These are phyloP conservation scores for Numenius arquata DNA, from an alignment of 2,113 vertebrate species.

Conservation along the genomic window DNA sequence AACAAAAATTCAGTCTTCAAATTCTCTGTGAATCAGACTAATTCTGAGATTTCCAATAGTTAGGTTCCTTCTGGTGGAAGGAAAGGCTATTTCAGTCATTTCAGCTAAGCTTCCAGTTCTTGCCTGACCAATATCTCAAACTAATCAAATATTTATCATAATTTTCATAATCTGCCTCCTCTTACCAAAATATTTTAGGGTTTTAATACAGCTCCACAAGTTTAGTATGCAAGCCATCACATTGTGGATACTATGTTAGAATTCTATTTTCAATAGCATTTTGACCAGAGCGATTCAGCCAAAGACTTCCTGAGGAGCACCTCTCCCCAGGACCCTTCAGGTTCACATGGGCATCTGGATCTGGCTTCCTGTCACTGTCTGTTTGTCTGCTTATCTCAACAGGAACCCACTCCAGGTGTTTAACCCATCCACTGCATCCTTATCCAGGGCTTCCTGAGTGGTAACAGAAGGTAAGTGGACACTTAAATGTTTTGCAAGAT, in stretches of 20 bases:
- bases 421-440: background rate
- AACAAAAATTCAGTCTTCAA: background rate
- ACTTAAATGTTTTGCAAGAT: background rate
- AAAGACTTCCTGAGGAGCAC: background rate
- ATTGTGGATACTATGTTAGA: background rate
- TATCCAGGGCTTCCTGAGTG: background rate
- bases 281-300: background rate
- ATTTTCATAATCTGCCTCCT: background rate
- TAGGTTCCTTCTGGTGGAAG: background rate
- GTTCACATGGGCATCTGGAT: rapidly evolving
- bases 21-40: background rate
- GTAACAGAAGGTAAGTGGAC: background rate
- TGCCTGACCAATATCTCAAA: background rate
- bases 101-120: background rate
- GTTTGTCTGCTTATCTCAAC: background rate
- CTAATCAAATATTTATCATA: background rate
- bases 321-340: background rate
- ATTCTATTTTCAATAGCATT: background rate
- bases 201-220: background rate
- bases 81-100: background rate
- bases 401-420: background rate
- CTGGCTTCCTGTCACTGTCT: background rate
- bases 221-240: background rate
- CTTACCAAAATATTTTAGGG: background rate
- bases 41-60: background rate